phyloP scores from a whole-genome alignment of 2,113 vertebrate genomes.

The Crocuta crocuta region DNA sequence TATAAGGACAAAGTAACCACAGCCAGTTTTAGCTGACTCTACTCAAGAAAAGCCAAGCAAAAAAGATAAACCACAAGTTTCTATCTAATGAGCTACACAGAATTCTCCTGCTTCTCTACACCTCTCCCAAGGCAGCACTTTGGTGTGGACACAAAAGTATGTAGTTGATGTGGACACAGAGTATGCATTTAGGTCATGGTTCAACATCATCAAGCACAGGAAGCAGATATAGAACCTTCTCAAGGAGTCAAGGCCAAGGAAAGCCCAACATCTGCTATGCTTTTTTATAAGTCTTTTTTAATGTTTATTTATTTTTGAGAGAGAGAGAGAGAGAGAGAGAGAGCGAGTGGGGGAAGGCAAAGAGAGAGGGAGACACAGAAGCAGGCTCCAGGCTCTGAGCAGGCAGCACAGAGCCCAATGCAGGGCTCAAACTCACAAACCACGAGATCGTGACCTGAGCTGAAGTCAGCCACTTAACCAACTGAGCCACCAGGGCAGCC shows the following conservation, averaged over 20 bases:
- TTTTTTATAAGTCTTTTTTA: too few species aligned
- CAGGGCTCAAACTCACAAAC: too few species aligned
- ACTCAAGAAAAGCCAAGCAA: not conserved
- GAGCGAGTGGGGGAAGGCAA: too few species aligned
- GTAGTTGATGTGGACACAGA: not conserved
- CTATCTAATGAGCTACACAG: fast-evolving
- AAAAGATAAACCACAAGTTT: not conserved
- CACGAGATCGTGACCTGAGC: too few species aligned
- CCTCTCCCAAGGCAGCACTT: too few species aligned
- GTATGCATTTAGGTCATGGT: not conserved
- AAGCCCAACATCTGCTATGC: not conserved
- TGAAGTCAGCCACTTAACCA: too few species aligned
- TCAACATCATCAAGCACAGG: not conserved
- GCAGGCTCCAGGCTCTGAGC: too few species aligned
- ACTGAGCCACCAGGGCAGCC: too few species aligned
- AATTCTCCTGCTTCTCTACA: not conserved
- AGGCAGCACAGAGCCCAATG: too few species aligned
- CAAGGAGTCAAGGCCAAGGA: not conserved
- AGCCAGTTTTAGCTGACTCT: not conserved
- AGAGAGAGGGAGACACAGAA: too few species aligned
- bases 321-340: too few species aligned
- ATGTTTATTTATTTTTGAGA: too few species aligned
- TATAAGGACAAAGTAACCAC: not conserved
- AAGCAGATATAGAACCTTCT: not conserved
- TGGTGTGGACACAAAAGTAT: not conserved